phyloP scores from a whole-genome alignment of 2,113 vertebrate genomes.

The Calyptommatus sinebrachiatus region DNA sequence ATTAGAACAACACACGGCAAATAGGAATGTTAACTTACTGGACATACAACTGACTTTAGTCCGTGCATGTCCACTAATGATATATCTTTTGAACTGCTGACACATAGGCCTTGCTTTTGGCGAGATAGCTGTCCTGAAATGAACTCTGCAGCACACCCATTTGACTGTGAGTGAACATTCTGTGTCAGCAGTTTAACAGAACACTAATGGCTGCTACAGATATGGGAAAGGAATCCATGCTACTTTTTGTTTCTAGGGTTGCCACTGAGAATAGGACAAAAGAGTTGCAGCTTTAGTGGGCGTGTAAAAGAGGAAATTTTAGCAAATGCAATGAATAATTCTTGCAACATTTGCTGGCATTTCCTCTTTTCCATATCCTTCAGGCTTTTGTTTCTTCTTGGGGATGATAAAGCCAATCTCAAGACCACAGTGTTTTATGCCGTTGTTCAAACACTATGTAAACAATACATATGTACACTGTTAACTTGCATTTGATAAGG shows the following conservation, averaged over 20 bases:
- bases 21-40: not conserved
- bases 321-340: no score
- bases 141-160: constrained; percentile 4
- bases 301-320: no score
- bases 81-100: constrained; percentile 15
- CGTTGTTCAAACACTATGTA: not conserved
- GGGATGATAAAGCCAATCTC: not conserved
- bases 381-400: not conserved
- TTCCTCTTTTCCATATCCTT: not conserved
- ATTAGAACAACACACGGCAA: not conserved
- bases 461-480: not conserved
- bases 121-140: constrained; percentile 18
- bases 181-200: constrained; percentile 10
- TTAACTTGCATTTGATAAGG: not conserved
- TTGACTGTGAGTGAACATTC: not conserved
- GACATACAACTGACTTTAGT: not conserved
- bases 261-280: no score
- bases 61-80: not conserved
- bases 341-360: no score
- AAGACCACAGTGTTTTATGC: not conserved
- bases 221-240: not conserved
- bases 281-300: no score
- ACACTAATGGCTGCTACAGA: not conserved
- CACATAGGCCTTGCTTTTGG: not conserved
- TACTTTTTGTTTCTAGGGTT: not conserved